These are phyloP conservation scores for Tetragnatha versicolor DNA, from an alignment of 1,140 invertebrate genomes.

Conservation along the genomic window DNA sequence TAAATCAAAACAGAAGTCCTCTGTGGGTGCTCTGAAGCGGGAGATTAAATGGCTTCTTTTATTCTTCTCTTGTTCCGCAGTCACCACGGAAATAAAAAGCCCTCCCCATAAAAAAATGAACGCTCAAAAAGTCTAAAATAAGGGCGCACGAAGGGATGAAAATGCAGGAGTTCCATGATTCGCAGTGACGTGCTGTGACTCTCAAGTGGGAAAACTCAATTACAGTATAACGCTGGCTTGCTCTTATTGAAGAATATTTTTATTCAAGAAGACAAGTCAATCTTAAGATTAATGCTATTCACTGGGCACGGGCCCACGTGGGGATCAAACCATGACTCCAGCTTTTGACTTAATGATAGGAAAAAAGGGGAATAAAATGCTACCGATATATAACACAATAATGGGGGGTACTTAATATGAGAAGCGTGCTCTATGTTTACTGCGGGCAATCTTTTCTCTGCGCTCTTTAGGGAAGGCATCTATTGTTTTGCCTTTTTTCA, in stretches of 20 bases:
- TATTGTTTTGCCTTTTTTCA: slow-evolving; percentile 36
- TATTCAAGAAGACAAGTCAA: slow-evolving; percentile 56
- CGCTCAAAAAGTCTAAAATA: slow-evolving; percentile 47
- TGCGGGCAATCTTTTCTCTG: slow-evolving; percentile 27
- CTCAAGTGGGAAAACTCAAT: slow-evolving; percentile 53
- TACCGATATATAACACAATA: slow-evolving; percentile 55
- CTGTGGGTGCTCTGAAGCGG: slow-evolving; percentile 48
- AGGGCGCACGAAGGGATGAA: slow-evolving; percentile 40
- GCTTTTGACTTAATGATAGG: slow-evolving; percentile 52
- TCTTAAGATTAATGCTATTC: slow-evolving; percentile 56
- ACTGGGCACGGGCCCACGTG: slow-evolving; percentile 41
- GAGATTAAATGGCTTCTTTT: slow-evolving; percentile 55
- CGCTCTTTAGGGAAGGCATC: slow-evolving; percentile 13
- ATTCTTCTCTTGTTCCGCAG: slow-evolving; percentile 52
- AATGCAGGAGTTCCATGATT: slow-evolving; percentile 55
- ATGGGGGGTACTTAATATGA: slow-evolving; percentile 55
- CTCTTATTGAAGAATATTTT: slow-evolving; percentile 57
- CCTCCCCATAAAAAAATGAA: slow-evolving; percentile 44
- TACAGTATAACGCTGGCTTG: slow-evolving; percentile 54
- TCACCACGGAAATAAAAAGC: slow-evolving; percentile 56
- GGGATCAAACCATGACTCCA: slow-evolving; percentile 15
- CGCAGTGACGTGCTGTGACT: slow-evolving; percentile 50
- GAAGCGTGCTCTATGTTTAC: slow-evolving; percentile 43
- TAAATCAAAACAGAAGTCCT: no score
- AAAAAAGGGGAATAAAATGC: slow-evolving; percentile 50